Evolutionary conservation across 2,113 vertebrate genomes (phyloP).

Genomic region (Chlorodrepanis virens): DNA sequence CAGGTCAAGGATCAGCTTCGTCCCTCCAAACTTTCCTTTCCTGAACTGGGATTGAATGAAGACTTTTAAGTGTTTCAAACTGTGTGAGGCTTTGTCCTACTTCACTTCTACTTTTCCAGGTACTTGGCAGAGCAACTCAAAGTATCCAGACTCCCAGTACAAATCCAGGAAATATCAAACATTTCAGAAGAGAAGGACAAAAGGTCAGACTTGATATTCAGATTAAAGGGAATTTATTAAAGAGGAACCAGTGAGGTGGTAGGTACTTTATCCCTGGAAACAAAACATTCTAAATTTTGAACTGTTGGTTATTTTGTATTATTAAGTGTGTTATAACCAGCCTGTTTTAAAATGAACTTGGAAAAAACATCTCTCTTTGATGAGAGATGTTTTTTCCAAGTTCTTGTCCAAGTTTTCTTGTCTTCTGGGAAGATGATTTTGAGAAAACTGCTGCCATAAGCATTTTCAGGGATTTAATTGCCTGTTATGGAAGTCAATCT

Average conservation of each 20-base stretch:
- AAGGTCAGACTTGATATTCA: neutral
- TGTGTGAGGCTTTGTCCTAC: neutral
- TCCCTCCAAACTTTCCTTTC: neutral
- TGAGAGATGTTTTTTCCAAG: too few relatives aligned
- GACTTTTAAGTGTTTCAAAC: neutral
- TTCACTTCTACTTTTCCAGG: neutral
- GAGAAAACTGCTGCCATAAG: neutral
- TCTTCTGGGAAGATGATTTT: neutral
- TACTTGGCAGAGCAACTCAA: neutral
- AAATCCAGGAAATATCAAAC: neutral
- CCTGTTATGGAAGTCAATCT: neutral
- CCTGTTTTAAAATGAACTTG: neutral
- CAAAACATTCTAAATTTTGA: neutral
- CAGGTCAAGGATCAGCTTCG: neutral
- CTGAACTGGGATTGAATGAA: neutral
- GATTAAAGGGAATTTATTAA: neutral
- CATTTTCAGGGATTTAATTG: neutral
- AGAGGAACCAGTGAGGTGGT: neutral
- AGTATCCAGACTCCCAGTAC: neutral
- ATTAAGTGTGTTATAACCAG: neutral
- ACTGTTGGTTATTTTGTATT: neutral
- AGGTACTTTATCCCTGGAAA: neutral
- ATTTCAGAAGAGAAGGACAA: neutral
- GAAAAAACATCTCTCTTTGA: neutral
- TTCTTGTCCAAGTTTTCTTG: too few relatives aligned